These are phyloP conservation scores for Myanophis thanlyinensis DNA, from an alignment of 2,113 vertebrate species.

Conservation along the genomic window DNA sequence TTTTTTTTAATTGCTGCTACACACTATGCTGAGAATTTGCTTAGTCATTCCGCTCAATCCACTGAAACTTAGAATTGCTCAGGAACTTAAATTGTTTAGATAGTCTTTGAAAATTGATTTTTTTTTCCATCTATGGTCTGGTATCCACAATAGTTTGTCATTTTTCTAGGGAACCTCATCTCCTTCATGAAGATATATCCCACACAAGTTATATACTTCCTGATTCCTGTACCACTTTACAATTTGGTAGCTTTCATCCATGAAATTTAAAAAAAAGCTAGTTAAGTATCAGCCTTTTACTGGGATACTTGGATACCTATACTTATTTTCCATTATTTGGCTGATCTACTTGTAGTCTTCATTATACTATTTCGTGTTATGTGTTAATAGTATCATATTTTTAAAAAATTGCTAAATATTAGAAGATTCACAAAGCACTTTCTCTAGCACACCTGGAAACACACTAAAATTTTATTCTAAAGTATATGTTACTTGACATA, in stretches of 20 bases:
- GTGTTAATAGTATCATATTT: background rate
- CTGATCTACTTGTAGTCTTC: background rate
- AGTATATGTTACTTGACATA: background rate
- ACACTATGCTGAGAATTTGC: constrained; percentile 45
- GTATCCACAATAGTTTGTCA: background rate
- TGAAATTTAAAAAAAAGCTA: background rate
- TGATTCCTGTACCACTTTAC: background rate
- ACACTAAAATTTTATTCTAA: background rate
- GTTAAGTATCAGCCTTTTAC: background rate
- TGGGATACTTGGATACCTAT: background rate
- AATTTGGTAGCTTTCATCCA: background rate
- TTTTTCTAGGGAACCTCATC: background rate
- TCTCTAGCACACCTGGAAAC: background rate
- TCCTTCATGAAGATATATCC: background rate
- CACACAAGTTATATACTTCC: background rate
- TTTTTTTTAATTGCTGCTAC: constrained; percentile 45
- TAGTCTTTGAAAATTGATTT: background rate
- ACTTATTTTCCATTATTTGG: background rate
- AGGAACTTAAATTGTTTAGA: background rate
- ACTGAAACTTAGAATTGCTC: background rate
- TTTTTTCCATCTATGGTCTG: background rate
- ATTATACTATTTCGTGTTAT: background rate
- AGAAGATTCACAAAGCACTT: background rate
- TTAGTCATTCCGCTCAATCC: constrained; percentile 32
- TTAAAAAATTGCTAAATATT: background rate